These are phyloP conservation scores for Emmelina monodactyla DNA, from an alignment of 2,888 invertebrate genomes.

Conservation along the genomic window DNA sequence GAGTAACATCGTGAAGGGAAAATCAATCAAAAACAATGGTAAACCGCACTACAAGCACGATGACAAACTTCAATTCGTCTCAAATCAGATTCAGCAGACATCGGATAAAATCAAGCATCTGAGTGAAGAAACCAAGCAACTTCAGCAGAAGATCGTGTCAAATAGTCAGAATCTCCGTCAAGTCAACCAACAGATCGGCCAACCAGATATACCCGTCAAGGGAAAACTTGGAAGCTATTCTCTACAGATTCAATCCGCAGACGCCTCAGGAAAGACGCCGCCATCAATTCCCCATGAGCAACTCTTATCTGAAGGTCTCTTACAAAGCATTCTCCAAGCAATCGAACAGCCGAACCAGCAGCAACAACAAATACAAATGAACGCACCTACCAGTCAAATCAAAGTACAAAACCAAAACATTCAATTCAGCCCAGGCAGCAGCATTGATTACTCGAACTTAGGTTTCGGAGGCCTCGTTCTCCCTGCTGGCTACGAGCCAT, in stretches of 20 bases:
- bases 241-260: conserved; percentile 78
- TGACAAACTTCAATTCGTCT: conserved; percentile 29
- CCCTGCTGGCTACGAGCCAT: conserved; percentile 50
- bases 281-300: conserved; percentile 74
- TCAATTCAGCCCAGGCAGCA: conserved; percentile 5
- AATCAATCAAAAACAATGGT: conserved; percentile 31
- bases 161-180: conserved; percentile 33
- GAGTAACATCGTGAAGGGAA: conserved; percentile 30
- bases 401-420: conserved; percentile 8
- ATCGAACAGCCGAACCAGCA: conserved; percentile 72
- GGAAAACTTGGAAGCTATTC: conserved; percentile 73
- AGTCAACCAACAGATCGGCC: conserved; percentile 19
- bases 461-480: conserved; percentile 35
- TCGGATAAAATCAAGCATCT: conserved; percentile 46
- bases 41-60: conserved; percentile 35
- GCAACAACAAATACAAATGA: conserved; percentile 9
- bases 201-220: conserved; percentile 51
- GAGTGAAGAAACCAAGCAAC: conserved; percentile 42
- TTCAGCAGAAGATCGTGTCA: conserved; percentile 45
- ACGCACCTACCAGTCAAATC: conserved; percentile 8
- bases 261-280: conserved; percentile 48
- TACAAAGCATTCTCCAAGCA: conserved; percentile 83
- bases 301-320: conserved; percentile 77
- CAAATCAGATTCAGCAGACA: conserved; percentile 46
- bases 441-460: conserved; percentile 20